phyloP scores from a whole-genome alignment of 35 echinoderm and acorn worm genomes.

The Holothuria glaberrima region DNA sequence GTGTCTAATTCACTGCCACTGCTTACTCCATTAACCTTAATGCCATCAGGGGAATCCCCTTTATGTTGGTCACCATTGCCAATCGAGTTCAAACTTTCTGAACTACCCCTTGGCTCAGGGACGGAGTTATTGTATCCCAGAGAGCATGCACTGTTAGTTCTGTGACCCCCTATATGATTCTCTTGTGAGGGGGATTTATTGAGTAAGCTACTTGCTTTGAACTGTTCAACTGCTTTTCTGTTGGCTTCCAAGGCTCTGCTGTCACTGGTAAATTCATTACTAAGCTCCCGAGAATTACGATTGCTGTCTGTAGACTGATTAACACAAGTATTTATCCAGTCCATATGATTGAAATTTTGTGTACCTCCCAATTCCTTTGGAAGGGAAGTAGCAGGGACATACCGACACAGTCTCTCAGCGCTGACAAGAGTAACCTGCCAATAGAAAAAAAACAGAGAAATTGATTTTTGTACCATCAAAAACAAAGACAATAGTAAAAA shows the following conservation, averaged over 20 bases:
- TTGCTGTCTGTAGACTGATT: slow-evolving; percentile 77
- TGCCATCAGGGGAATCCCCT: slow-evolving; percentile 18
- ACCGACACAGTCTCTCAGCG: slow-evolving; percentile 83
- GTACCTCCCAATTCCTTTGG: slow-evolving; percentile 87
- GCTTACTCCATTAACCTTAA: slow-evolving; percentile 62
- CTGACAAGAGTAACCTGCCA: slow-evolving; percentile 88
- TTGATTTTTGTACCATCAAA: background rate
- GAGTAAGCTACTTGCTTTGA: slow-evolving; percentile 38
- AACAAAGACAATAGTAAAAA: no score
- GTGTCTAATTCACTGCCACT: slow-evolving; percentile 24
- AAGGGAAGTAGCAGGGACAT: slow-evolving; percentile 84
- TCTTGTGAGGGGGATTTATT: slow-evolving; percentile 16
- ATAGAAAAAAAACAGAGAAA: slow-evolving; percentile 36
- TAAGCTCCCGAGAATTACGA: slow-evolving; percentile 83
- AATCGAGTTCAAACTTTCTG: slow-evolving; percentile 61
- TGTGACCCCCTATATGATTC: slow-evolving; percentile 33
- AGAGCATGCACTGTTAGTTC: slow-evolving; percentile 31
- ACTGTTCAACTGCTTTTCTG: slow-evolving; percentile 88
- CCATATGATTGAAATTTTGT: slow-evolving; percentile 75
- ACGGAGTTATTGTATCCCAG: slow-evolving; percentile 18
- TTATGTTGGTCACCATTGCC: slow-evolving; percentile 19
- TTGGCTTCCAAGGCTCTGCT: slow-evolving; percentile 83
- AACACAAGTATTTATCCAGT: slow-evolving; percentile 91
- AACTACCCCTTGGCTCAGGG: slow-evolving; percentile 69
- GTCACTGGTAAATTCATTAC: slow-evolving; percentile 73